Evolutionary conservation across 1,140 invertebrate species (phyloP).

Genomic region (Dinoponera quadriceps): DNA sequence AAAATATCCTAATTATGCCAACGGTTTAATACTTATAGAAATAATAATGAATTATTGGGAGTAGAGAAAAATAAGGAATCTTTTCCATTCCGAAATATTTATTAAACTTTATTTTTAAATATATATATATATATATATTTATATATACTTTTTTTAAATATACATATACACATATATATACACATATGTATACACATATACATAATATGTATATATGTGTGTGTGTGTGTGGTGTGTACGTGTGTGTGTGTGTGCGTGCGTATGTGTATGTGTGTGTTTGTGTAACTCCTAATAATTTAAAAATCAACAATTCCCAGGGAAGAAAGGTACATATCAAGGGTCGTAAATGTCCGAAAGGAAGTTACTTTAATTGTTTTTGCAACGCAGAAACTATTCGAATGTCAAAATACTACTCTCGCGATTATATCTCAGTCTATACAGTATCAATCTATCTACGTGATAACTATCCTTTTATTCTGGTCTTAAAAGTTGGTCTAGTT

Average conservation of each 20-base stretch:
- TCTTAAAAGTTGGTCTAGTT: constrained; percentile 60
- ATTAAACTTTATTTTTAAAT: constrained; percentile 58
- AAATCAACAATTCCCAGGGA: constrained; percentile 28
- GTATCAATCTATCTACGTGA: constrained; percentile 57
- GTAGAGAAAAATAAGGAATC: constrained; percentile 4
- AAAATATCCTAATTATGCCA: constrained; percentile 15
- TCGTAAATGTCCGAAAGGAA: constrained; percentile 10
- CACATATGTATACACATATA: background rate
- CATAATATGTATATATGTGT: background rate
- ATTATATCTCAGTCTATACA: constrained; percentile 56
- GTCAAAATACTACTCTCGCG: constrained; percentile 59
- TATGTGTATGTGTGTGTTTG: too few species aligned
- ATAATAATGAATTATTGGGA: background rate
- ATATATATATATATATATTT: constrained; percentile 6
- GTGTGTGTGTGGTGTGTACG: background rate
- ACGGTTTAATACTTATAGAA: background rate
- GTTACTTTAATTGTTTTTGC: constrained; percentile 27
- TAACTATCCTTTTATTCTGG: constrained; percentile 60
- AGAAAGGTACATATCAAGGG: background rate
- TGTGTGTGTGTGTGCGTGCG: too few species aligned
- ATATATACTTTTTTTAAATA: background rate
- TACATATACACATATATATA: background rate
- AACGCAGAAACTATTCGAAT: constrained; percentile 46
- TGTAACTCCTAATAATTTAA: constrained; percentile 9
- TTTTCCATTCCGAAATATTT: constrained; percentile 50